Evolutionary conservation across 2,888 invertebrate species (phyloP), one percentile per base, ranked within the genome.

Genomic region (Incurvaria masculella): DNA sequence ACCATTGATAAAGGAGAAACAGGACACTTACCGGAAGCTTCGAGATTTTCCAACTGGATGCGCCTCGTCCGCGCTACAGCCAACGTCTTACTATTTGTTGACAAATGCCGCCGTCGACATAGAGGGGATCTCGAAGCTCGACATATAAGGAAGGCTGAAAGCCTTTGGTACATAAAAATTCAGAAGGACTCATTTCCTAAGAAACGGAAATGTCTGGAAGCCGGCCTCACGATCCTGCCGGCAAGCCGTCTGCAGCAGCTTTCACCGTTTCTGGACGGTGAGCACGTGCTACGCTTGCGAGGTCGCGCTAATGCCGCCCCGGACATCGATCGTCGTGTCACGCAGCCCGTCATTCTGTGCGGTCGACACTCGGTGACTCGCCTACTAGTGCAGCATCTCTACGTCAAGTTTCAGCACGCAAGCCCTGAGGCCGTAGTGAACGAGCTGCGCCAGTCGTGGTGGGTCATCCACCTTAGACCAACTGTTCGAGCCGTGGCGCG

Each of bases 401-500:
- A 51, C 40, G 14, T 23, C 14, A n/a, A 2, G 18, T 44, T 42
- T 16, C 43, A 33, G 16, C 52, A 53, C 14, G 50, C 46, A 10
- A 44, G 38, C 17, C 38, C 44, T 2, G 53, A 53, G 17, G 47
- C 39, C 16, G 50, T 53, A 10, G 48, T 53, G 14, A 53, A 52
- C 21, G 47, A 51, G 8, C 33, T 52, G 4, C 27, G 49, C 26
- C 52, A 54, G 42, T 27, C 18, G 10, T 51, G 44, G 17, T 53
- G 51, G 51, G 20, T 54, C 4, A 38, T 43, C 2, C 27, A 33
- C 6, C 18, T 53, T 2, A 21, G 53, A 39, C 46, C 49, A 1
- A 45, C 50, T 2, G 48, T 52, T 4, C 42, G 39, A 20, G 10
- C 21, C 18, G 44, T 49, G 2, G 21, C 16, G n/a, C n/a, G 20